These are phyloP conservation scores for Trichomalopsis sarcophagae DNA, from an alignment of 1,140 invertebrate genomes.

Conservation along the genomic window DNA sequence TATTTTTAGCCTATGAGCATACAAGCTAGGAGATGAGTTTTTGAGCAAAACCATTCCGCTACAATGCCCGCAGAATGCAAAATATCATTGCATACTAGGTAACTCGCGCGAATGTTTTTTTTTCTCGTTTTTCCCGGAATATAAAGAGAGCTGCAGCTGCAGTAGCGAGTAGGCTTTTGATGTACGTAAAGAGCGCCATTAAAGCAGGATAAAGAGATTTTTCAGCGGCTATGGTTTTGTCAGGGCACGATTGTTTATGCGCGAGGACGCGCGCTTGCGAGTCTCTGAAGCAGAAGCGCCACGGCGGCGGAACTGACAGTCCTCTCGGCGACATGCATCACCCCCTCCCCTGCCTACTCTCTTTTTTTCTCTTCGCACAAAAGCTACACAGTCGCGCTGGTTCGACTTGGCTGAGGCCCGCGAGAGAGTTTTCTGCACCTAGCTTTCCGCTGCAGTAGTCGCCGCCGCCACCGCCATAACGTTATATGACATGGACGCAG, in stretches of 20 bases:
- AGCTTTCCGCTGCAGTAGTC: neutral
- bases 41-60: no score
- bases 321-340: neutral
- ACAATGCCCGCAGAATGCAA: neutral
- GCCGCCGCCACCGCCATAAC: neutral
- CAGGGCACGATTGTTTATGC: neutral
- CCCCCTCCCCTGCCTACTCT: neutral
- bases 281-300: neutral
- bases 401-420: neutral
- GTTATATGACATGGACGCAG: neutral
- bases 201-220: slow-evolving; percentile 4
- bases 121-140: neutral
- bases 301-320: neutral
- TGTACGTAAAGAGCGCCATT: slow-evolving; percentile 3
- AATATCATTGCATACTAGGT: no score
- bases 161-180: neutral
- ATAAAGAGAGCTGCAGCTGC: neutral
- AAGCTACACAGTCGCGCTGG: neutral
- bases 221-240: slow-evolving; percentile 1
- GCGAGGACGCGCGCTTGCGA: neutral
- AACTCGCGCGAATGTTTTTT: neutral
- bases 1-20: no score
- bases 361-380: neutral
- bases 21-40: no score
- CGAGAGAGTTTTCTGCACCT: neutral